phyloP scores from a whole-genome alignment of 1,140 invertebrate species.

The Cotesia glomerata region DNA sequence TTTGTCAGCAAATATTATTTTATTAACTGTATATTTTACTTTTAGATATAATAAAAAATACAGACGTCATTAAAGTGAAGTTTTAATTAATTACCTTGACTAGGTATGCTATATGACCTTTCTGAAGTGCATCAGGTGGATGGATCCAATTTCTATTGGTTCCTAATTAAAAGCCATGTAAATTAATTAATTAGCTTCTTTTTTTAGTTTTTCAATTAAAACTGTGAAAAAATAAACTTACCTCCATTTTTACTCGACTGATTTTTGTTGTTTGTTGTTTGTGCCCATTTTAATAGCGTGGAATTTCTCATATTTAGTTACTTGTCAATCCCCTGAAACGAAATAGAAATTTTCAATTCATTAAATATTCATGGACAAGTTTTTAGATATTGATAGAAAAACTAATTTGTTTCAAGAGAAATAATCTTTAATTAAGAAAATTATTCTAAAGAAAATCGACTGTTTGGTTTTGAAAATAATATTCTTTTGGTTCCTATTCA shows the following conservation, averaged over 20 bases:
- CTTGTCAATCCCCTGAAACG: background rate
- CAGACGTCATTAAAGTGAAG: too few relatives aligned
- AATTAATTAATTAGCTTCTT: background rate
- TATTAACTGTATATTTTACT: background rate
- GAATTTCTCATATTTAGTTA: conserved; percentile 64
- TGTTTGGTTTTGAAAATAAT: too few relatives aligned
- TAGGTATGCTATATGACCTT: conserved; percentile 94
- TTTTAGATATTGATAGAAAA: too few relatives aligned
- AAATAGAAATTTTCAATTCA: background rate
- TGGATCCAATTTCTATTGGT: conserved; percentile 87
- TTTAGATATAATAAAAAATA: background rate
- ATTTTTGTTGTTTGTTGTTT: conserved; percentile 65
- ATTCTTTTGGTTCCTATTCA: too few relatives aligned
- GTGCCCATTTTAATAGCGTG: conserved; percentile 67
- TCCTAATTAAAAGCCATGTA: conserved; percentile 41
- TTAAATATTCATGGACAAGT: background rate
- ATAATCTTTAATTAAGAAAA: too few relatives aligned
- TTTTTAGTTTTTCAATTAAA: background rate
- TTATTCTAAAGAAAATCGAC: too few relatives aligned
- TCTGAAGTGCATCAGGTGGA: conserved; percentile 88
- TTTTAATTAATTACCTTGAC: conserved; percentile 79
- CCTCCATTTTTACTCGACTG: conserved; percentile 59
- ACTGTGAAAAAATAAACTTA: conserved; percentile 20
- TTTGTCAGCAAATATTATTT: background rate
- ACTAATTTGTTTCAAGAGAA: too few relatives aligned